Evolutionary conservation across 2,888 invertebrate genomes (phyloP).

Genomic region (Nipponacmea schrenckii): DNA sequence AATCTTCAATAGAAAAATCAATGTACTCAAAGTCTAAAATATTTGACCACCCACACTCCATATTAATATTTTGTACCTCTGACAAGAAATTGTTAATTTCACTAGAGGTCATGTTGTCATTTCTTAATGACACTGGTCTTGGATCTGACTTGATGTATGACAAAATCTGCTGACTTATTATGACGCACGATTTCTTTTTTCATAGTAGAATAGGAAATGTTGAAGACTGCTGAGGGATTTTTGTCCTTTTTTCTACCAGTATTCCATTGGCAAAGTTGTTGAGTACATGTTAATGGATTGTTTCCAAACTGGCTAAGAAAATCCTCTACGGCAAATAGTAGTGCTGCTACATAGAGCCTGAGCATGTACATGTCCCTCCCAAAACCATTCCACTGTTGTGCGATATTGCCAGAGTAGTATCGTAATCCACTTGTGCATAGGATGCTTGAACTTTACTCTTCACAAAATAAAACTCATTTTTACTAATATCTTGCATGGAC

Average conservation of each 20-base stretch:
- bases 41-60: too few species aligned
- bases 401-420: background rate
- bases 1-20: too few species aligned
- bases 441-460: constrained; percentile 28
- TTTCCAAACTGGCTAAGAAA: background rate
- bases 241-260: background rate
- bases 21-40: too few species aligned
- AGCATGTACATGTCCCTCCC: background rate
- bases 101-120: too few species aligned
- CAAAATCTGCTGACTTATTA: too few species aligned
- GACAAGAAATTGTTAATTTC: too few species aligned
- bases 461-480: constrained; percentile 21
- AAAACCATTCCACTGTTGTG: background rate
- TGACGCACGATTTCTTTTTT: too few species aligned
- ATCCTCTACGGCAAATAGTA: background rate
- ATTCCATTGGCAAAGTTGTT: background rate
- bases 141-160: too few species aligned
- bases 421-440: constrained; percentile 1
- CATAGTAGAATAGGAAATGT: background rate
- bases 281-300: background rate
- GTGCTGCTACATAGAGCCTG: background rate
- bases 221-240: background rate
- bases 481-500: constrained; percentile 24
- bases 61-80: too few species aligned
- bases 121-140: too few species aligned